Conservation (phyloP, 2,888 invertebrate species). For the Mythimna pallens region DNA sequence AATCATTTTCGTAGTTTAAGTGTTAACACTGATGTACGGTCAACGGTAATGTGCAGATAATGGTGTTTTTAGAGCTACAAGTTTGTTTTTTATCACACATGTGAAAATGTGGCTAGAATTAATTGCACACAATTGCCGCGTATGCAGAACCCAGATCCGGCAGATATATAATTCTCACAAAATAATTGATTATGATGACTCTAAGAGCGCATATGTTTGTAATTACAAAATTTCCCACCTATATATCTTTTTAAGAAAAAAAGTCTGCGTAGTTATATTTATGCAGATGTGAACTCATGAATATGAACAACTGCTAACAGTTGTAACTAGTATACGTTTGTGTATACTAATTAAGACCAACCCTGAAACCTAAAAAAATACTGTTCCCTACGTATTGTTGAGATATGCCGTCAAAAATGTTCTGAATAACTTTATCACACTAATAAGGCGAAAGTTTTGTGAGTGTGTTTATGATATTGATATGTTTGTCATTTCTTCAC, state of each 20-base stretch:
- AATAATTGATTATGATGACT: background rate
- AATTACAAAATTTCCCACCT: constrained; percentile 29
- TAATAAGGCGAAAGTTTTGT: too few relatives aligned
- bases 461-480: too few relatives aligned
- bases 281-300: background rate
- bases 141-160: background rate
- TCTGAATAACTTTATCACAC: too few relatives aligned
- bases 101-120: background rate
- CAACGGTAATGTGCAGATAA: background rate
- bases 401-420: too few relatives aligned
- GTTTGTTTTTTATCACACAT: background rate
- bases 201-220: constrained; percentile 9
- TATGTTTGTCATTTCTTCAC: too few relatives aligned
- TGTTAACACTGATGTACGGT: background rate
- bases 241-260: constrained; percentile 12
- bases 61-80: constrained; percentile 2
- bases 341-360: background rate
- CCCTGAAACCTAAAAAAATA: background rate
- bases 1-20: background rate
- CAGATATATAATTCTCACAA: background rate
- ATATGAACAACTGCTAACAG: background rate
- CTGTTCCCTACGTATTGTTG: background rate
- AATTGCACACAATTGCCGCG: background rate
- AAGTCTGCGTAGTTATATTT: background rate
- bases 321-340: too few relatives aligned